Evolutionary conservation across 2,888 invertebrate species (phyloP).

Genomic region (Pachymerium ferrugineum): DNA sequence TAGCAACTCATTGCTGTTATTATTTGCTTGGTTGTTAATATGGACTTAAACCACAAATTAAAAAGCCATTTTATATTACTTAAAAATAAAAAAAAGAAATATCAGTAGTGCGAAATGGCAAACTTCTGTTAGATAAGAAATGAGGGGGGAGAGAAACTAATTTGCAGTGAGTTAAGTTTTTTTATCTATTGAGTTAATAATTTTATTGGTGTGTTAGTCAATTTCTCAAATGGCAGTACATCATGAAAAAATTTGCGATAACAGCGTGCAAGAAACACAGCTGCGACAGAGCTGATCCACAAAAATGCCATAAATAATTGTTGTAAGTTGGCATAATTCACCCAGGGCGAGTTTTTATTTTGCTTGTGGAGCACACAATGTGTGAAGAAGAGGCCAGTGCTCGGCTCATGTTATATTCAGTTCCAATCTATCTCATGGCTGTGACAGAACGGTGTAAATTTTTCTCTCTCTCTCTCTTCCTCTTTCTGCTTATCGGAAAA

Average conservation of each 20-base stretch:
- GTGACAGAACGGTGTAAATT: conserved; percentile 29
- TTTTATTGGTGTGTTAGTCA: not conserved
- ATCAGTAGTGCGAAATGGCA: no score
- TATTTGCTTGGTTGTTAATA: not conserved
- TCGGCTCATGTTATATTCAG: conserved; percentile 3
- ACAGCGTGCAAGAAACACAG: conserved; percentile 31
- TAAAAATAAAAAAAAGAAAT: not conserved
- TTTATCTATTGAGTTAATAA: not conserved
- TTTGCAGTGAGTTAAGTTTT: not conserved
- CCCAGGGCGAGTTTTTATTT: not conserved
- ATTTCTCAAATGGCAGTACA: not conserved
- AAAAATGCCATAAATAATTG: conserved; percentile 28
- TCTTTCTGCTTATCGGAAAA: conserved; percentile 25
- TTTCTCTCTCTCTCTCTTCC: not conserved
- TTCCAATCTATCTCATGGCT: conserved; percentile 26
- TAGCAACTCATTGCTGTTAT: not conserved
- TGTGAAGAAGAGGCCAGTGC: conserved; percentile 13
- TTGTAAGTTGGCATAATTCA: conserved; percentile 21
- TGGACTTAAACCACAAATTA: not conserved
- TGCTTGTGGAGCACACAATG: conserved; percentile 9
- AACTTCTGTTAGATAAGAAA: not conserved
- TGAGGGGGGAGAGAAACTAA: not conserved
- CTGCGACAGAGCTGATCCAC: conserved; percentile 30
- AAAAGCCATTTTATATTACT: not conserved
- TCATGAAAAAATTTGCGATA: conserved; percentile 29